Evolutionary conservation across 2,113 vertebrate species (phyloP).

Genomic region (Notothenia rossii): DNA sequence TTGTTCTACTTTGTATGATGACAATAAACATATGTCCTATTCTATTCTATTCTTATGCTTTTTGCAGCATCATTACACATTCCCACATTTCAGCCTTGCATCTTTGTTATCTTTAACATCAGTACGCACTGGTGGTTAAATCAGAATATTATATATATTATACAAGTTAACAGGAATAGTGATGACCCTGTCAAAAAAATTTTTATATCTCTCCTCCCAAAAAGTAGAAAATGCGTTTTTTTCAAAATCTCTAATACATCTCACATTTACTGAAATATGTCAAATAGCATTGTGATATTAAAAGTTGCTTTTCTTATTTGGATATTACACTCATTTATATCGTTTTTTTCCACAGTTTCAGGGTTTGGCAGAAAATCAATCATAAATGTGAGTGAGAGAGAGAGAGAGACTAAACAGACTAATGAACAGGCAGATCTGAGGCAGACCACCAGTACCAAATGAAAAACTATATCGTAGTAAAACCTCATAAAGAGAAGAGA

Average conservation of each 20-base stretch:
- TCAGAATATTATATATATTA: not conserved
- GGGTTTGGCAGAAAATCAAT: constrained; percentile 25
- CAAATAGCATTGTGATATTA: not conserved
- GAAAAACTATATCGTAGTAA: not conserved
- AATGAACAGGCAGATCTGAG: not conserved
- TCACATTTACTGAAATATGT: not conserved
- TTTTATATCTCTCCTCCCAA: not conserved
- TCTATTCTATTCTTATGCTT: too few relatives aligned
- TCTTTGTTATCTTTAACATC: not conserved
- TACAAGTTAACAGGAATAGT: not conserved
- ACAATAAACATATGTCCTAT: too few relatives aligned
- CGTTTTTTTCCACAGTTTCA: not conserved
- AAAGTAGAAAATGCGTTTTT: not conserved
- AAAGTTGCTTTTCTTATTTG: not conserved
- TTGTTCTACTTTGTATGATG: too few relatives aligned
- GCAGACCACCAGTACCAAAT: not conserved
- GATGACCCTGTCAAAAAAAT: not conserved
- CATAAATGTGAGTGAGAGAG: not conserved
- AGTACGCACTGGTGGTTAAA: not conserved
- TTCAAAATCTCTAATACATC: not conserved
- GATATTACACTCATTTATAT: not conserved
- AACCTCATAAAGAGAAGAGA: constrained; percentile 1
- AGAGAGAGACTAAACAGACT: not conserved
- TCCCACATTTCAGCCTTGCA: too few relatives aligned
- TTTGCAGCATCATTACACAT: too few relatives aligned